phyloP scores from a whole-genome alignment of 2,797 vertebrate species.

The Diplodus sargus region DNA sequence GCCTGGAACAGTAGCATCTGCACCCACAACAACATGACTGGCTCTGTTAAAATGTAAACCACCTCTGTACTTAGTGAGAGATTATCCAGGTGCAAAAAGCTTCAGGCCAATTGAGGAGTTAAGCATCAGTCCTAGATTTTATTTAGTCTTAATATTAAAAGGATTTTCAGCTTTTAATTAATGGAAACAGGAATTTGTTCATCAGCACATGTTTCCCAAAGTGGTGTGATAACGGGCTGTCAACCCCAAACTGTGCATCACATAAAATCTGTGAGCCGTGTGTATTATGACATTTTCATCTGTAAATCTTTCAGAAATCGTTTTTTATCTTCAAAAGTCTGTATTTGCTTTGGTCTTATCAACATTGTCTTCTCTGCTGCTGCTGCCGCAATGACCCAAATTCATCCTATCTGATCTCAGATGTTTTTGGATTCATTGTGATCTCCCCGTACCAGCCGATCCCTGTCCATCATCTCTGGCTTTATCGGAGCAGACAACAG shows the following conservation, averaged over 20 bases:
- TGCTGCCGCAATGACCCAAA: constrained; percentile 35
- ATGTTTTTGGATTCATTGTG: constrained; percentile 38
- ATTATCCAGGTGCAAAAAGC: not conserved
- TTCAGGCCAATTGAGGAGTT: not conserved
- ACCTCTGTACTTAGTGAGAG: not conserved
- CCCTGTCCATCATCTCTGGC: not conserved
- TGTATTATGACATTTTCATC: constrained; percentile 26
- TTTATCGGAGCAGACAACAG: constrained; percentile 16
- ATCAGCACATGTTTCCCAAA: constrained; percentile 2
- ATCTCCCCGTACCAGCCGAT: constrained; percentile 5
- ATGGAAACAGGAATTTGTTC: constrained; percentile 8
- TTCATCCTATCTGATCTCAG: constrained; percentile 48
- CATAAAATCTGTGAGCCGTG: constrained; percentile 15
- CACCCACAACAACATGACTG: not conserved
- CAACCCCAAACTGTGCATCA: constrained; percentile 24
- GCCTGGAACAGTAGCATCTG: no score
- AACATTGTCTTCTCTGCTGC: constrained; percentile 29
- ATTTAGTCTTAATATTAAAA: constrained; percentile 9
- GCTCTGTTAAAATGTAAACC: not conserved
- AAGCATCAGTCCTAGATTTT: not conserved
- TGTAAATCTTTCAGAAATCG: constrained; percentile 40
- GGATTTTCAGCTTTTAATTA: constrained; percentile 8
- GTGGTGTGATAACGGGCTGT: constrained; percentile 5
- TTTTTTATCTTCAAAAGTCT: constrained; percentile 40
- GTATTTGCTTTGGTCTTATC: constrained; percentile 46